Evolutionary conservation across 2,797 vertebrate genomes (phyloP).

Genomic region (Acestrorhynchus altus): DNA sequence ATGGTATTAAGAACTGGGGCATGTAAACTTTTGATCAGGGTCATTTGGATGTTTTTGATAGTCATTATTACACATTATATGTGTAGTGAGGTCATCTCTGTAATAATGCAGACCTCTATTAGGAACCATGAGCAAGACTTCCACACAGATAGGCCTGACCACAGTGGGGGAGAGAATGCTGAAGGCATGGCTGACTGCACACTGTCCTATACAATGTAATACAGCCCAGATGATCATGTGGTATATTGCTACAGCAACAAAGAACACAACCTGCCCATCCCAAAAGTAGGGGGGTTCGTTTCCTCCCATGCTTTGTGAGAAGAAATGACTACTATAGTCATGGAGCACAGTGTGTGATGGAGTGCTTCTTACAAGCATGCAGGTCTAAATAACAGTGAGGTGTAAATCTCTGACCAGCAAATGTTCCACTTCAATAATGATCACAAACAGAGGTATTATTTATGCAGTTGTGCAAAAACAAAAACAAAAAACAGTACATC

Average conservation of each 20-base stretch:
- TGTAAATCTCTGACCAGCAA: no score
- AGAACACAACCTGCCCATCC: constrained; percentile 87
- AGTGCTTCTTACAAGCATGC: not conserved
- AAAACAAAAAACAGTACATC: no score
- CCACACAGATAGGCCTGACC: constrained; percentile 12
- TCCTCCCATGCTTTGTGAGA: constrained; percentile 6
- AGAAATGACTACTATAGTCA: not conserved
- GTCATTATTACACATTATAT: no score
- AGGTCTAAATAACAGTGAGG: not conserved
- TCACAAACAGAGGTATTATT: no score
- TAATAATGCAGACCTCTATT: not conserved
- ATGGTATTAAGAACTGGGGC: no score
- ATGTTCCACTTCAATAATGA: no score
- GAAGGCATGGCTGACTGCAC: constrained; percentile 81
- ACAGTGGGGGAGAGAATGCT: constrained; percentile 68
- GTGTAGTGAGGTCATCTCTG: not conserved
- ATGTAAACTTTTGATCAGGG: no score
- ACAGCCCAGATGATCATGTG: constrained; percentile 92
- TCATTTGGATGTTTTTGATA: no score
- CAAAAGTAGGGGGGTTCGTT: constrained; percentile 84
- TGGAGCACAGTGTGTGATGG: not conserved
- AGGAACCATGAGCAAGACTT: not conserved
- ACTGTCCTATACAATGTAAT: constrained; percentile 91
- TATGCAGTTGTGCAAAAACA: no score
- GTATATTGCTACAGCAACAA: constrained; percentile 92